Evolutionary conservation across 2,888 invertebrate genomes (phyloP).

Genomic region (Pyrrhia umbra): DNA sequence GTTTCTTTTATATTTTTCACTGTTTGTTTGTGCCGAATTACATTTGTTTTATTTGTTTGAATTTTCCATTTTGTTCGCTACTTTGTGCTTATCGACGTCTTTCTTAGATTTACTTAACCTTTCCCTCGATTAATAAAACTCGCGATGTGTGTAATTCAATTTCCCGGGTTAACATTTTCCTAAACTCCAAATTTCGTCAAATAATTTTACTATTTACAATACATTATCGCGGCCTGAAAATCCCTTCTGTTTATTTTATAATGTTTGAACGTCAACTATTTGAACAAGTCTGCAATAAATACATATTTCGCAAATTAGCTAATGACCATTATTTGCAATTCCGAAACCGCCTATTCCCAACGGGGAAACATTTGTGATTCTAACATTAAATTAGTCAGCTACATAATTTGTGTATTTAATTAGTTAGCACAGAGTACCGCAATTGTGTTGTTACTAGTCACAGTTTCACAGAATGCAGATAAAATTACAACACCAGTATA

Average conservation of each 20-base stretch:
- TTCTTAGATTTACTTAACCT: slow-evolving; percentile 11
- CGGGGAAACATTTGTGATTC: slow-evolving; percentile 50
- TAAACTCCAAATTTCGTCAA: not conserved
- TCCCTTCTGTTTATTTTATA: slow-evolving; percentile 18
- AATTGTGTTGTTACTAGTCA: slow-evolving; percentile 37
- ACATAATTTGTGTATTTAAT: slow-evolving; percentile 51
- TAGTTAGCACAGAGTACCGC: slow-evolving; percentile 31
- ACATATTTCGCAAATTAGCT: slow-evolving; percentile 42
- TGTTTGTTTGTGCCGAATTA: slow-evolving; percentile 45
- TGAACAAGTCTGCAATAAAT: slow-evolving; percentile 28
- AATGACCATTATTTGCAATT: slow-evolving; percentile 49
- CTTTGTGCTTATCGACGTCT: slow-evolving; percentile 25
- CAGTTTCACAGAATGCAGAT: slow-evolving; percentile 50
- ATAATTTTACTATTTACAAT: not conserved
- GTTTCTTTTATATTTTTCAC: slow-evolving; percentile 43
- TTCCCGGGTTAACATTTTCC: not conserved
- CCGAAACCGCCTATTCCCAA: slow-evolving; percentile 35
- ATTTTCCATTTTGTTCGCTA: slow-evolving; percentile 30
- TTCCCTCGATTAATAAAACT: slow-evolving; percentile 11
- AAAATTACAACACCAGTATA: slow-evolving; percentile 54
- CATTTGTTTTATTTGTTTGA: slow-evolving; percentile 46
- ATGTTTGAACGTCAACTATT: slow-evolving; percentile 19
- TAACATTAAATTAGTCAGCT: slow-evolving; percentile 49
- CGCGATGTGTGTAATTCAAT: slow-evolving; percentile 1
- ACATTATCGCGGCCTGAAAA: slow-evolving; percentile 2